Conservation (phyloP, 2,797 vertebrate species). For the Choloepus didactylus region DNA sequence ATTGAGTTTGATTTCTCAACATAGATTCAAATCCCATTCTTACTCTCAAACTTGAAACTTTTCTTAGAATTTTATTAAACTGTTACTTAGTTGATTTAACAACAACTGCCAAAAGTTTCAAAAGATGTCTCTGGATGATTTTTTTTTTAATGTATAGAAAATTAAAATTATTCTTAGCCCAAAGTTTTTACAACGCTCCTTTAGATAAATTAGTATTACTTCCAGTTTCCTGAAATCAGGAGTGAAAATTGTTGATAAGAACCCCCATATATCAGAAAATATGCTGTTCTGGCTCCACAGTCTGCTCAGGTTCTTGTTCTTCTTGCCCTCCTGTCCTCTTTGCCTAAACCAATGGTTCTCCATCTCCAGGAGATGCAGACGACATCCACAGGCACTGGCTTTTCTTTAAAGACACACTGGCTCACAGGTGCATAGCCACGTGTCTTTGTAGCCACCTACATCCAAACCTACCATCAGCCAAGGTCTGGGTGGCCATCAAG, state of each 20-base stretch:
- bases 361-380: background rate
- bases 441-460: background rate
- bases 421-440: background rate
- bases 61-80: background rate
- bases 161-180: conserved; percentile 8
- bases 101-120: background rate
- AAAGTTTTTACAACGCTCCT: background rate
- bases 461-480: no score
- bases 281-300: background rate
- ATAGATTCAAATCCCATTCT: background rate
- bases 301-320: background rate
- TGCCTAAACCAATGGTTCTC: background rate
- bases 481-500: background rate
- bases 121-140: conserved; percentile 6
- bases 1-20: background rate
- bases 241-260: background rate
- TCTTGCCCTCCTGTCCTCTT: background rate
- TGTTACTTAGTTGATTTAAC: background rate
- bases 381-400: background rate
- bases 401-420: background rate
- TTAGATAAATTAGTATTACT: background rate
- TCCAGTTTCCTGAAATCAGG: background rate
- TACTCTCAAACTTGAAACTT: conserved; percentile 32
- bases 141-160: background rate
- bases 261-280: background rate